Evolutionary conservation across 2,113 vertebrate species (phyloP), one percentile per base, ranked within the genome.

Genomic region (Charadrius vociferus): DNA sequence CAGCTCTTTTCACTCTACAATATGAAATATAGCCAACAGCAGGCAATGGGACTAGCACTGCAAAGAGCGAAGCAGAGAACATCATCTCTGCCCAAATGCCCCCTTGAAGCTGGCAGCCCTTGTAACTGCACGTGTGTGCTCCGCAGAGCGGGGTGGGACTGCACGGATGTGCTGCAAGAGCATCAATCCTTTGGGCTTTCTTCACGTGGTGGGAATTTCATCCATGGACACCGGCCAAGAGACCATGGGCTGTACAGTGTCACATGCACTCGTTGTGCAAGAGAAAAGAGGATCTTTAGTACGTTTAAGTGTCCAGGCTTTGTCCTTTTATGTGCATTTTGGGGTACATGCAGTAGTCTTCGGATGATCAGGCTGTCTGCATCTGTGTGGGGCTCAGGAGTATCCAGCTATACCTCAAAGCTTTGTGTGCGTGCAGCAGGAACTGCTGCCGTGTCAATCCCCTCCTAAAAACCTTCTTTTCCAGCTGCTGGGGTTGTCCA

Each of bases 401-500:
- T 19, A 36, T 50, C 14, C 30, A 67, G 8, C 32, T 52, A 50
- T 1, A 22, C 30, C 29, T 52, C 61, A 67, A 59, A 94, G 27
- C 19, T 68, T 59, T 34, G 14, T 37, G 47, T 43, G 66, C 2
- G 0, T 37, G 36, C 68, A 63, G 29, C 14, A 45, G 61, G 39
- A 91, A 32, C 73, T 85, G 27, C 58, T 58, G 26, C 50, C 17
- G 20, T 80, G 9, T 72, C 47, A 83, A 66, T 61, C 50, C 15
- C 24, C 71, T 77, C 67, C 34, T 78, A 59, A 82, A 89, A 73
- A 5, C 29, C 39, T 84, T 95, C 41, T 81, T 83, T 96, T 96
- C 78, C 90, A 98, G 98, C 88, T 98, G 21, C 90, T 98, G 93
- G 97, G 97, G 17, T 53, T 97, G 21, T 97, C 95, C 27, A 52